Evolutionary conservation across 1,140 invertebrate genomes (phyloP).

Genomic region (Odontomachus brunneus): DNA sequence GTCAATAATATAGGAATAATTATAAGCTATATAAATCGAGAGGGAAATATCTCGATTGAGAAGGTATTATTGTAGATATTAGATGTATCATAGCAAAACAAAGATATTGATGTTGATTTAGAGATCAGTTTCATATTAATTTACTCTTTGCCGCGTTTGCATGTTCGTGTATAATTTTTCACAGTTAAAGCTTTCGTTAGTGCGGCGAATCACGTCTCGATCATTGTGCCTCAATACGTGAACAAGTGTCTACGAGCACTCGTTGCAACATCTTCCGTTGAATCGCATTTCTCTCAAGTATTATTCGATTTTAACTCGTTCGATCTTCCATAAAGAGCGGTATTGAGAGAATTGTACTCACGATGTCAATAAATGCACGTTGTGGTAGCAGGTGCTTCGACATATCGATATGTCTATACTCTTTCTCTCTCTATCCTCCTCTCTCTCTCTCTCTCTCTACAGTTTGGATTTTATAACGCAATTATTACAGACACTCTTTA

Average conservation of each 20-base stretch:
- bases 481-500: slow-evolving; percentile 21
- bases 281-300: slow-evolving; percentile 13
- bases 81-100: neutral
- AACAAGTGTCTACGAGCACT: slow-evolving; percentile 1
- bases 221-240: neutral
- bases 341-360: slow-evolving; percentile 23
- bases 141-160: neutral
- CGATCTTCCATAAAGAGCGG: slow-evolving; percentile 14
- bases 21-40: neutral
- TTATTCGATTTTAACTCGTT: slow-evolving; percentile 12
- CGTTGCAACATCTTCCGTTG: slow-evolving; percentile 6
- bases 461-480: slow-evolving; percentile 10
- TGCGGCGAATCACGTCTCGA: neutral
- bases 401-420: slow-evolving; percentile 56
- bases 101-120: neutral
- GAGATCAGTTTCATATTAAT: neutral
- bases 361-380: slow-evolving; percentile 45
- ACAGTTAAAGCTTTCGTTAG: neutral
- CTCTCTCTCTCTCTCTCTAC: slow-evolving; percentile 8
- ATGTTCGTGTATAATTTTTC: neutral
- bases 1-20: neutral
- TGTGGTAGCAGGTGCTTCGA: slow-evolving; percentile 43
- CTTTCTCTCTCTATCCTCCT: no score
- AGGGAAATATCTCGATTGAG: neutral
- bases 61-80: no score